phyloP scores from a whole-genome alignment of 1,140 invertebrate species.

The Holcopasites calliopsidis region DNA sequence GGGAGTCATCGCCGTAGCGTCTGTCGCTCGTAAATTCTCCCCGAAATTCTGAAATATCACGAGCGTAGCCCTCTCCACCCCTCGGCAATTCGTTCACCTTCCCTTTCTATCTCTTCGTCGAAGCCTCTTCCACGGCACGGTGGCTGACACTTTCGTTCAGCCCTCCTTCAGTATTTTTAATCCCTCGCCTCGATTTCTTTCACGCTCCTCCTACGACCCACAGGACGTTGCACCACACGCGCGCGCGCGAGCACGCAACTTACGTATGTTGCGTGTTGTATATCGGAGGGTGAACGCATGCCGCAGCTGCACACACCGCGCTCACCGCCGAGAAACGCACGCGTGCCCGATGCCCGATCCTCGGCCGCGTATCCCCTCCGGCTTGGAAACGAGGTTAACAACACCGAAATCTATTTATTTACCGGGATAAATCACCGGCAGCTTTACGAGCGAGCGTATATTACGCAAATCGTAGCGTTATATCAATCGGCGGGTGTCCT shows the following conservation, averaged over 20 bases:
- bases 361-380: neutral
- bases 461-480: constrained; percentile 62
- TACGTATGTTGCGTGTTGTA: no score
- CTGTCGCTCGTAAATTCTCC: constrained; percentile 58
- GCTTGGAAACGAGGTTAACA: constrained; percentile 59
- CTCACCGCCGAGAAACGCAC: neutral
- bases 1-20: constrained; percentile 43
- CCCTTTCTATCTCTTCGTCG: neutral
- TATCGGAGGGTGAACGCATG: neutral
- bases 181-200: constrained; percentile 35
- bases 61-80: constrained; percentile 16
- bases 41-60: constrained; percentile 60
- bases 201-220: constrained; percentile 46
- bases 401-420: constrained; percentile 62
- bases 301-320: constrained; percentile 25
- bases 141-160: neutral
- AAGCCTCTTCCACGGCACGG: neutral
- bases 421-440: constrained; percentile 56
- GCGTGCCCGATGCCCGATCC: neutral
- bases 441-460: constrained; percentile 56
- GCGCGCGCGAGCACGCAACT: neutral
- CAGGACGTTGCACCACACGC: constrained; percentile 57
- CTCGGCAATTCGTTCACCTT: neutral
- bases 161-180: constrained; percentile 57
- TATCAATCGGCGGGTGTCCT: constrained; percentile 57